Evolutionary conservation across 2,797 vertebrate species (phyloP), one percentile per base, ranked within the genome.

Genomic region (Scarus forsteni): DNA sequence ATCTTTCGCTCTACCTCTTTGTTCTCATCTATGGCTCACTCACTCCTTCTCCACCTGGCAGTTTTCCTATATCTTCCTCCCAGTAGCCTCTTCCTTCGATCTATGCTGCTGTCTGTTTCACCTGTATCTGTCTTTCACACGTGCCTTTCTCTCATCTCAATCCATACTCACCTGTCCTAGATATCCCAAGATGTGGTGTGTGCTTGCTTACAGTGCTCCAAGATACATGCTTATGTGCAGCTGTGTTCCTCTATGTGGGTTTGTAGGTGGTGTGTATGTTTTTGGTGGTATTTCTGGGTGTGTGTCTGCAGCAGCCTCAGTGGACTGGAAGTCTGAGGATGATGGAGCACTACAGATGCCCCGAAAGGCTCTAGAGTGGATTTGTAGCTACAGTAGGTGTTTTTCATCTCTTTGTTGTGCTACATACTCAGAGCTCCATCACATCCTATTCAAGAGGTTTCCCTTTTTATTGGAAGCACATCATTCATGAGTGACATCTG

Each of bases 91-190:
- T 77, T 79, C 61, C 58, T 35, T 71, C 68, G 66, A 48, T 83
- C 80, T 63, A 54, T 66, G 66, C 67, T 67, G 70, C 66, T 54
- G 53, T 61, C 59, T 77, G 49, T 75, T 80, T 10, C 48, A 73
- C 69, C 84, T 77, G 85, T 85, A 89, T 89, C 81, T 78, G 50
- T 54, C 53, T 65, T 69, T 40, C 74, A 79, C 85, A 75, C 68
- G 43, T 69, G 44, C 48, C 49, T 14, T 35, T 16, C 36, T 19
- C 51, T 42, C 19, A 38, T 43, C 78, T 72, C 38, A 46, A 72
- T 84, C 73, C 52, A 66, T 53, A 59, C 70, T 80, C 55, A 75
- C 85, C 73, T 90, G 82, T 85, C 87, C 80, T 50, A 85, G 64
- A 85, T 81, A 73, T 78, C 69, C 51, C 55, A 42, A 60, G 60